Evolutionary conservation across 2,113 vertebrate species (phyloP).

Genomic region (Podarcis muralis): DNA sequence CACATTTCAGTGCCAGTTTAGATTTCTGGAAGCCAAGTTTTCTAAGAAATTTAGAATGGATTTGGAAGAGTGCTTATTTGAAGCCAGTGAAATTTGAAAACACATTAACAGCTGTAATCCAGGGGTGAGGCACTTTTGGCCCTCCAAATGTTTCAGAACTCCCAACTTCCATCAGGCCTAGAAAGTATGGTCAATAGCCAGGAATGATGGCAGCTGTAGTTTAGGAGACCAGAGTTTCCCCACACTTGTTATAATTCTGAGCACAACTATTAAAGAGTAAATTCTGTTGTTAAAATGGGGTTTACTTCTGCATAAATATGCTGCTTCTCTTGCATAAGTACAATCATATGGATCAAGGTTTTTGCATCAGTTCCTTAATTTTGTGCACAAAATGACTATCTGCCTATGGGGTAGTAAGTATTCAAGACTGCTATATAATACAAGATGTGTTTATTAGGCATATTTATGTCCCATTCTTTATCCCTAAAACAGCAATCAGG

Average conservation of each 20-base stretch:
- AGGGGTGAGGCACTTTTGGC: no score
- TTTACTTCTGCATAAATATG: background rate
- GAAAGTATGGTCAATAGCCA: no score
- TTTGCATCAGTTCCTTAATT: background rate
- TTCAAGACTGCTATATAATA: background rate
- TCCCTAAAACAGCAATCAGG: background rate
- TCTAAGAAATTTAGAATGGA: background rate
- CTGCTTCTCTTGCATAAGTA: background rate
- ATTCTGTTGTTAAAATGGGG: background rate
- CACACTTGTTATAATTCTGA: no score
- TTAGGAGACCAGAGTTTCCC: no score
- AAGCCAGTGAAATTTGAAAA: background rate
- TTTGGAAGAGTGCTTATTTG: background rate
- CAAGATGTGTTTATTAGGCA: background rate
- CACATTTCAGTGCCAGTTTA: background rate
- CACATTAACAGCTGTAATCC: background rate
- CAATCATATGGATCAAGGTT: background rate
- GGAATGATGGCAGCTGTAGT: no score
- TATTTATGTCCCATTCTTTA: background rate
- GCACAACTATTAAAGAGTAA: background rate
- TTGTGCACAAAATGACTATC: background rate
- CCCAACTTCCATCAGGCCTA: no score
- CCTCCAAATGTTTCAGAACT: no score
- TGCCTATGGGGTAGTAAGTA: background rate
- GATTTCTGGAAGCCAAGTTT: background rate